A percentile compares a stretch with the other conserved stretches of the same genome.
These are phyloP conservation scores for Cirrhinus molitorella DNA, from an alignment of 2,797 vertebrate genomes.

Conservation along the genomic window DNA sequence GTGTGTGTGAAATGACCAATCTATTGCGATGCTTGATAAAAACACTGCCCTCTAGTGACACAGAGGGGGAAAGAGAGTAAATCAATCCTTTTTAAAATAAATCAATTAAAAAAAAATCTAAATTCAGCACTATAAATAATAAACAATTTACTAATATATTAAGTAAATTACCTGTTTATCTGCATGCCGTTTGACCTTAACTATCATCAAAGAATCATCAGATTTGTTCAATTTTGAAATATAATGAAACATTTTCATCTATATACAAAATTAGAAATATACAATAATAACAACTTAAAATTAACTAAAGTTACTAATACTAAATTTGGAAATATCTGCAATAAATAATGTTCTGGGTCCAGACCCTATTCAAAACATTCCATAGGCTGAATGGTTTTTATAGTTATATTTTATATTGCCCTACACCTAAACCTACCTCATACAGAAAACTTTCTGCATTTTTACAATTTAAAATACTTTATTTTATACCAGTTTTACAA, in stretches of 20 bases:
- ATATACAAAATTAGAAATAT: too few relatives aligned
- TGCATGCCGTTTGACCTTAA: background rate
- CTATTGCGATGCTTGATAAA: background rate
- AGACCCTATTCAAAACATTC: too few relatives aligned
- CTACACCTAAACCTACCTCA: too few relatives aligned
- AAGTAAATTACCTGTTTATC: background rate
- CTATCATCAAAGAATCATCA: too few relatives aligned
- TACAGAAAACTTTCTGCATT: too few relatives aligned
- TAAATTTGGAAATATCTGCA: background rate
- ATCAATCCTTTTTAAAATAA: background rate
- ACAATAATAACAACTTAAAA: too few relatives aligned
- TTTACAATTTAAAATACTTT: too few relatives aligned
- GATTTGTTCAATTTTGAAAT: too few relatives aligned
- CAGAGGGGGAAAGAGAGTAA: background rate
- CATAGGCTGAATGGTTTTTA: too few relatives aligned
- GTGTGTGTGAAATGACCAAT: background rate
- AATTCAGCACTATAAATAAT: background rate
- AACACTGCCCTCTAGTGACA: constrained; percentile 26
- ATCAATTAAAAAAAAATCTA: background rate
- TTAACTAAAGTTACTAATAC: background rate
- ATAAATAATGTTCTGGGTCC: background rate
- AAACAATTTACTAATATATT: background rate
- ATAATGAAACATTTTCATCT: too few relatives aligned
- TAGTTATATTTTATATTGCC: too few relatives aligned
- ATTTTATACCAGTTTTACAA: too few relatives aligned